Evolutionary conservation across 2,888 invertebrate genomes (phyloP).

Genomic region (Zygaena filipendulae): DNA sequence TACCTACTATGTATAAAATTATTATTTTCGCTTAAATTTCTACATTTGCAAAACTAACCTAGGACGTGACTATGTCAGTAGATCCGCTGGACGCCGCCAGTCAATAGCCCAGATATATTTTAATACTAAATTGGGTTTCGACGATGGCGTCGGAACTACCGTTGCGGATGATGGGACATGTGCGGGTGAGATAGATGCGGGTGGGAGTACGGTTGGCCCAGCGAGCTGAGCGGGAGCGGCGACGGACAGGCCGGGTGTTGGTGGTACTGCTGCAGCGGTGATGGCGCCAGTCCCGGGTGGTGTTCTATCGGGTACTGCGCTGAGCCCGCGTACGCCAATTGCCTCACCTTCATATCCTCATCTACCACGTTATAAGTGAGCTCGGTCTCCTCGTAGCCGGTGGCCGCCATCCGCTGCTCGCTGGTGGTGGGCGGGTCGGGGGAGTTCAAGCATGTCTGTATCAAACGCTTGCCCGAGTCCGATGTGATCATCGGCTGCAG

Average conservation of each 20-base stretch:
- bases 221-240: slow-evolving; percentile 72
- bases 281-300: slow-evolving; percentile 73
- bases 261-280: slow-evolving; percentile 76
- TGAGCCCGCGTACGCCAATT: slow-evolving; percentile 87
- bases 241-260: slow-evolving; percentile 80
- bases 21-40: slow-evolving; percentile 43
- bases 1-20: no score
- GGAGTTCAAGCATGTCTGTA: slow-evolving; percentile 98
- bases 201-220: slow-evolving; percentile 62
- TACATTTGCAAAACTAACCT: no score
- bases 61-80: slow-evolving; percentile 55
- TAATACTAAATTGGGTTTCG: slow-evolving; percentile 25
- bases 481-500: slow-evolving; percentile 99
- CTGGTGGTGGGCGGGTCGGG: slow-evolving; percentile 89
- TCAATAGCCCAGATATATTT: slow-evolving; percentile 23
- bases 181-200: slow-evolving; percentile 73
- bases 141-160: slow-evolving; percentile 70
- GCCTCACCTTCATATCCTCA: slow-evolving; percentile 97
- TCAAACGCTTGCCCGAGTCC: slow-evolving; percentile 95
- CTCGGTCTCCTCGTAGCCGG: slow-evolving; percentile 98
- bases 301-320: slow-evolving; percentile 78
- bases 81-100: slow-evolving; percentile 29
- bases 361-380: slow-evolving; percentile 96
- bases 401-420: slow-evolving; percentile 98
- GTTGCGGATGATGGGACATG: slow-evolving; percentile 84